phyloP scores from a whole-genome alignment of 2,888 invertebrate species.

The Pterostichus madidus region DNA sequence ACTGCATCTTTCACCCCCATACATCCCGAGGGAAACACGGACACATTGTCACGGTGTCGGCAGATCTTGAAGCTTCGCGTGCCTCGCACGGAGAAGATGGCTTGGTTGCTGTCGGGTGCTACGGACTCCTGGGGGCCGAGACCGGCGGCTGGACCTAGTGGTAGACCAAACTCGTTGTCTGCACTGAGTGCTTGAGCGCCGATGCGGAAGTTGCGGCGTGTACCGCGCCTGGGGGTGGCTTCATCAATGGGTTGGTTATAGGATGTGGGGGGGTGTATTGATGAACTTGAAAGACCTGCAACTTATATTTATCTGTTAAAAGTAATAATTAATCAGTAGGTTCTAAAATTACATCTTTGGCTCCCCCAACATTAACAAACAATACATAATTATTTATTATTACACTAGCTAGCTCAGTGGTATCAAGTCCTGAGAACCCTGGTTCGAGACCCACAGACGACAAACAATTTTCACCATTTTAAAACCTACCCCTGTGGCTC shows the following conservation, averaged over 20 bases:
- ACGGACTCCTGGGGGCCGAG: constrained; percentile 18
- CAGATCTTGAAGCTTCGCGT: constrained; percentile 62
- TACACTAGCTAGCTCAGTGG: no score
- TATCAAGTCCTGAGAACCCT: no score
- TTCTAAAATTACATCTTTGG: no score
- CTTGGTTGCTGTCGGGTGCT: constrained; percentile 1
- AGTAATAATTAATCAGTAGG: no score
- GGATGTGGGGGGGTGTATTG: background rate
- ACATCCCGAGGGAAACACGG: constrained; percentile 71
- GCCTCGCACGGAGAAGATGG: constrained; percentile 46
- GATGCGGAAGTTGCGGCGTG: background rate
- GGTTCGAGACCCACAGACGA: no score
- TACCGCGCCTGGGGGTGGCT: background rate
- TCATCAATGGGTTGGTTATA: background rate
- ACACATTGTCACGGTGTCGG: constrained; percentile 70
- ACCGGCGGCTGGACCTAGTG: constrained; percentile 30
- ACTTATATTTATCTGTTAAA: background rate
- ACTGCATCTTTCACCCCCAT: constrained; percentile 69
- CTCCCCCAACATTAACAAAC: no score
- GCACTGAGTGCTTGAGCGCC: background rate
- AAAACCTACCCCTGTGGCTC: no score
- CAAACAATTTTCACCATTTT: no score
- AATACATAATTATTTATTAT: no score
- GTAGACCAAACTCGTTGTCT: constrained; percentile 40
- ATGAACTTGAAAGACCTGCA: constrained; percentile 14